These are phyloP conservation scores for Latheticus oryzae DNA, from an alignment of 2,888 invertebrate genomes.

Conservation along the genomic window DNA sequence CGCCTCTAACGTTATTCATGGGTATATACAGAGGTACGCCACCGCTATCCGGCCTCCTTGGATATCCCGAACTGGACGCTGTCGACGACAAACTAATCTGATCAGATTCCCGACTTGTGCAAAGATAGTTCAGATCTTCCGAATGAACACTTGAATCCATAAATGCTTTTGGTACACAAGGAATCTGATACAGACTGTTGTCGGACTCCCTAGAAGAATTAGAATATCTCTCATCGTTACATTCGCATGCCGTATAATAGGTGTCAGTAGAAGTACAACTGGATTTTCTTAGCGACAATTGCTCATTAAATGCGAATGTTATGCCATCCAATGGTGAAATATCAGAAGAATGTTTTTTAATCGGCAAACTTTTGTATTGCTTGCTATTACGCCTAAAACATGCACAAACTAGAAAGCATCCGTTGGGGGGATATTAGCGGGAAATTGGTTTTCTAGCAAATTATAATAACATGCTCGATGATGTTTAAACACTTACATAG, in stretches of 20 bases:
- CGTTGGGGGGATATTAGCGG: too few relatives aligned
- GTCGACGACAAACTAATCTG: constrained; percentile 73
- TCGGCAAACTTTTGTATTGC: constrained; percentile 62
- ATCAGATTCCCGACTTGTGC: constrained; percentile 69
- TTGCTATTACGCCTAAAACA: constrained; percentile 62
- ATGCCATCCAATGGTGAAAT: constrained; percentile 61
- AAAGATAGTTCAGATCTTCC: constrained; percentile 68
- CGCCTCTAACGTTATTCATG: constrained; percentile 68
- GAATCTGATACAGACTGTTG: constrained; percentile 70
- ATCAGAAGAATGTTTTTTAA: constrained; percentile 55
- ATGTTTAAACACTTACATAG: constrained; percentile 67
- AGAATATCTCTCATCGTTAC: constrained; percentile 51
- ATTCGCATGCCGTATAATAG: constrained; percentile 60
- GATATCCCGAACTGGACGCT: constrained; percentile 70
- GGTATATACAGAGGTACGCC: constrained; percentile 69
- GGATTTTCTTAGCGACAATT: constrained; percentile 54
- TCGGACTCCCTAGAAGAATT: constrained; percentile 69
- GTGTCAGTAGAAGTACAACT: constrained; percentile 57
- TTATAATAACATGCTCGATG: not conserved
- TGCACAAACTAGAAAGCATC: constrained; percentile 47
- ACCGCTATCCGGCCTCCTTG: constrained; percentile 67
- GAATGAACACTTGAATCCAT: constrained; percentile 70
- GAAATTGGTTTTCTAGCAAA: too few relatives aligned
- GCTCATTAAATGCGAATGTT: constrained; percentile 62
- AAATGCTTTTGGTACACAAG: constrained; percentile 69